These are phyloP conservation scores for Myzus persicae DNA, from an alignment of 1,140 invertebrate species.

Conservation along the genomic window DNA sequence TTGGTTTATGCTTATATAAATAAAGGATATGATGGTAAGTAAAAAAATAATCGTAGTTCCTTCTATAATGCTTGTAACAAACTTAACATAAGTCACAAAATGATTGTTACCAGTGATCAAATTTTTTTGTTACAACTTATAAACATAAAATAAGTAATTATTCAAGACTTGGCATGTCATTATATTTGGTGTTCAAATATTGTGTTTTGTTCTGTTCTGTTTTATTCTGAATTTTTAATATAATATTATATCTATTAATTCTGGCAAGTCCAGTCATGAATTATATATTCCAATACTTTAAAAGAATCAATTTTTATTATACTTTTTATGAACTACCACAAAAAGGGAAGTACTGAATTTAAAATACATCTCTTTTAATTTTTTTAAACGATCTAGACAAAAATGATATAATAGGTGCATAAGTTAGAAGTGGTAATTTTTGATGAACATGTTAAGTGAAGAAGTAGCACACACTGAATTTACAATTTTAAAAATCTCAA, in stretches of 20 bases:
- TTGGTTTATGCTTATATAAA: conserved; percentile 15
- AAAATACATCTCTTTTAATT: neutral
- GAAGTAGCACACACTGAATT: neutral
- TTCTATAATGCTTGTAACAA: neutral
- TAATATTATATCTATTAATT: neutral
- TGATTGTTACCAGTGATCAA: neutral
- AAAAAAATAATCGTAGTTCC: neutral
- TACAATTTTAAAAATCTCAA: too few relatives aligned
- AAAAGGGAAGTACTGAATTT: neutral
- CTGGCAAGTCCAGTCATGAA: neutral
- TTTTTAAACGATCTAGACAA: neutral
- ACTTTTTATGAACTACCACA: neutral
- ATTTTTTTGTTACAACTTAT: neutral
- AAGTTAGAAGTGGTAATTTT: neutral
- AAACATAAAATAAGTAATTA: neutral
- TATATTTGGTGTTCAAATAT: neutral
- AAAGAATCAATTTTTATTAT: neutral
- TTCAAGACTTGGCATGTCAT: neutral
- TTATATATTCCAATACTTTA: neutral
- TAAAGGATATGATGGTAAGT: conserved; percentile 55
- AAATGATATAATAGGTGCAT: neutral
- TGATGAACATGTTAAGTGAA: neutral
- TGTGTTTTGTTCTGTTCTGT: neutral
- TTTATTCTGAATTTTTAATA: neutral
- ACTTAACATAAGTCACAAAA: neutral